Percentiles rank a stretch among this genome's conserved stretches.
These are phyloP conservation scores for Aethina tumida DNA, from an alignment of 1,140 invertebrate species.

Conservation along the genomic window DNA sequence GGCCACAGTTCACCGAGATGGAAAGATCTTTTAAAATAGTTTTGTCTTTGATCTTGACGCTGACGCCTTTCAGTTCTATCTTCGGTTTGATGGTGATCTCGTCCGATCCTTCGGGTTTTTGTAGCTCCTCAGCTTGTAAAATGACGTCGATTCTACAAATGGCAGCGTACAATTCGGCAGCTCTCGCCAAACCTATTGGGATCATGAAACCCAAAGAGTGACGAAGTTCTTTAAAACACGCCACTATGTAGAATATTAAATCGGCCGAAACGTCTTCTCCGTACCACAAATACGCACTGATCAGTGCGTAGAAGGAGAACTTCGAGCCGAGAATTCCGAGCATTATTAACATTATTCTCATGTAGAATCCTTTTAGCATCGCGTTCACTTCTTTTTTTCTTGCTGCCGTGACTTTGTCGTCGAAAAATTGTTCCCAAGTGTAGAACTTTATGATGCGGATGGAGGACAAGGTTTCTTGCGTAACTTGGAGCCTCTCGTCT, in stretches of 20 bases:
- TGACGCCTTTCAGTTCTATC: slow-evolving; percentile 10
- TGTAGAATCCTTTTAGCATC: slow-evolving; percentile 6
- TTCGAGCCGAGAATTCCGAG: slow-evolving; percentile 12
- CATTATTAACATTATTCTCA: slow-evolving; percentile 10
- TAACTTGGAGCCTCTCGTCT: slow-evolving; percentile 23
- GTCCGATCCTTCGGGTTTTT: not conserved
- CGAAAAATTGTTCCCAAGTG: slow-evolving; percentile 24
- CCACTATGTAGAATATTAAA: slow-evolving; percentile 13
- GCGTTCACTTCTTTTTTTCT: slow-evolving; percentile 19
- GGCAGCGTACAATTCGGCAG: slow-evolving; percentile 15
- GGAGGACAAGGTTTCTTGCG: slow-evolving; percentile 25
- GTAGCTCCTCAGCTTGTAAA: slow-evolving; percentile 15
- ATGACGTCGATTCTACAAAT: slow-evolving; percentile 13
- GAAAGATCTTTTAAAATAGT: slow-evolving; percentile 50
- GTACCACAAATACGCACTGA: slow-evolving; percentile 14
- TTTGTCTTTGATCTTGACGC: slow-evolving; percentile 18
- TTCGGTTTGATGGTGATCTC: slow-evolving; percentile 4
- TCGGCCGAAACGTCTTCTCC: slow-evolving; percentile 11
- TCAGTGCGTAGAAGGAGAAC: slow-evolving; percentile 13
- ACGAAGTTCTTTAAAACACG: slow-evolving; percentile 9
- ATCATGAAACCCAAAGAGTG: slow-evolving; percentile 13
- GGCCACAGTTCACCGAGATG: slow-evolving; percentile 44
- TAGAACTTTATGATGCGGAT: slow-evolving; percentile 30
- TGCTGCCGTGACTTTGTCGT: slow-evolving; percentile 14
- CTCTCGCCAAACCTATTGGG: slow-evolving; percentile 11